Base-by-base conservation (phyloP, 2,888 invertebrate species). In the Parnassius apollo region DNA sequence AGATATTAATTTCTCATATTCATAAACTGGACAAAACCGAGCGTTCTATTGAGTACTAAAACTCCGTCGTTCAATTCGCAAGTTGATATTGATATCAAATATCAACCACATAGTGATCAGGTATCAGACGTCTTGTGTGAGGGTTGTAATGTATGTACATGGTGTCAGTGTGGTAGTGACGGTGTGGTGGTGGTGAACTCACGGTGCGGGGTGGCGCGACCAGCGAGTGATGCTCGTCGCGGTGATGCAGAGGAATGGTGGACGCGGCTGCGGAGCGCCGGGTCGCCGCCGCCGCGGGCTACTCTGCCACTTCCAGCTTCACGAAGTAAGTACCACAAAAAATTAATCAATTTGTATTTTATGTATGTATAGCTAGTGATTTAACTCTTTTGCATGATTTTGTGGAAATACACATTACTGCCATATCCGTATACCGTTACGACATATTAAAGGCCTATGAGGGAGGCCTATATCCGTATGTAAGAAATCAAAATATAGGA, bases 191-290 rank as follows among this genome's bases (percentile, higher is more conserved):
- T 77, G 80, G 82, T 79, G 82, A 78, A 79, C 54, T 58, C 49
- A 49, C 71, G 74, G 73, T 75, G 76, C 75, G 77, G 71, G 75
- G 80, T 77, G 78, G 75, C 72, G 75, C 61, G 71, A 74, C 74
- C 75, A 77, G 79, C 82, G 78, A 86, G 89, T 88, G 82, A 91
- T 91, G 91, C 88, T 82, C 82, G 83, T 76, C 84, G 82, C 87
- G 87, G 88, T 89, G 88, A 90, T 91, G 91, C 90, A 81, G 86
- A 88, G 91, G 90, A 84, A 91, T 91, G 91, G 91, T 89, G 88
- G 91, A 91, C 89, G 91, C 87, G 88, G 89, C 88, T 82, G 88
- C 88, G 90, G 89, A 89, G 87, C 89, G 87, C 85, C 87, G 85
- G 84, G 80, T 83, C 84, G 85, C 83, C 83, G 83, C 81, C 59